Evolutionary conservation across 2,888 invertebrate genomes (phyloP).

Genomic region (Crossocerus cetratus): DNA sequence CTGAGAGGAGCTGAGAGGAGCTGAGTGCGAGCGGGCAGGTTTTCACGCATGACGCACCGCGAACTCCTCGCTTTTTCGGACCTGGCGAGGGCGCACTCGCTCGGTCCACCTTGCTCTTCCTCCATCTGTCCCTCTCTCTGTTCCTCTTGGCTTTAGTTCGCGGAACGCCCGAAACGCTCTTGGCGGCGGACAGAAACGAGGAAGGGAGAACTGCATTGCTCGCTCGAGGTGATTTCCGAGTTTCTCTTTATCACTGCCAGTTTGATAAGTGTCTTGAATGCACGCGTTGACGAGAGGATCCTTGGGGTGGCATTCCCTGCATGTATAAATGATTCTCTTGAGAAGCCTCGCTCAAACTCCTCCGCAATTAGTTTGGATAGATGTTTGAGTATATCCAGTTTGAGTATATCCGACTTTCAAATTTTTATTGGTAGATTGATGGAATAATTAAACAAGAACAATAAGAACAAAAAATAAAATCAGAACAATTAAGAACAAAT

Average conservation of each 20-base stretch:
- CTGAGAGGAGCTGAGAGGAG: conserved; percentile 38
- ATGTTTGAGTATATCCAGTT: no score
- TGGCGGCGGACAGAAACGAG: conserved; percentile 55
- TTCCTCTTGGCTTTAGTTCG: conserved; percentile 46
- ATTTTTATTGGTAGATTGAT: no score
- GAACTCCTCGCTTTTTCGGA: conserved; percentile 48
- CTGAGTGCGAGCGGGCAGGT: conserved; percentile 46
- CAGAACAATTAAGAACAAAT: no score
- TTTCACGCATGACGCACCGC: conserved; percentile 61
- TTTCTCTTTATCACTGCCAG: conserved; percentile 15
- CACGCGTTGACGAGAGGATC: no score
- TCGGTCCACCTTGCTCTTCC: no score
- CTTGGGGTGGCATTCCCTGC: no score
- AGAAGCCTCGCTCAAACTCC: no score
- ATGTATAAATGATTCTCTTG: no score
- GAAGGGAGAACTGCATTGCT: conserved; percentile 23
- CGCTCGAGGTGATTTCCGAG: conserved; percentile 13
- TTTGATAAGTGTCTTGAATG: background rate
- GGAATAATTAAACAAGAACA: no score
- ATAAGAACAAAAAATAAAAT: no score
- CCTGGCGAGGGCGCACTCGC: background rate
- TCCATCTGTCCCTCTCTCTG: conserved; percentile 10
- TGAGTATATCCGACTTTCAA: no score
- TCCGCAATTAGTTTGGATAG: no score
- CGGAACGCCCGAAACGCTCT: conserved; percentile 62